These are phyloP conservation scores for Amblyjoppa fuscipennis DNA, from an alignment of 2,888 invertebrate genomes.

Conservation along the genomic window DNA sequence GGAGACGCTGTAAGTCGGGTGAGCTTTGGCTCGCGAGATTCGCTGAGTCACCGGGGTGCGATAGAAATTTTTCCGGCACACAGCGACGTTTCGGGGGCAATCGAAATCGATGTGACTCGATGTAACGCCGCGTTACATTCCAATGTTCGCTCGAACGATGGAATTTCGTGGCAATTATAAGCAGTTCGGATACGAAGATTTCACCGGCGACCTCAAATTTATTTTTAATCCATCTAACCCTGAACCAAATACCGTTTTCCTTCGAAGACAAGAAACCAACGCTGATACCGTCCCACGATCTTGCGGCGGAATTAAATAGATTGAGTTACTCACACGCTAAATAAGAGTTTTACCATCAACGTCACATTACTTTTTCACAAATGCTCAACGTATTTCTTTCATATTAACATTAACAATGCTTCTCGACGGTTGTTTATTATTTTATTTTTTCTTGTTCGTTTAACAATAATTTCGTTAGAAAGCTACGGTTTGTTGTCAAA, in stretches of 20 bases:
- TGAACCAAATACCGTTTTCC: conserved; percentile 47
- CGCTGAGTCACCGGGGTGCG: conserved; percentile 15
- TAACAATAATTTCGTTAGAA: too few species aligned
- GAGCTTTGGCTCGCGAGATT: neutral
- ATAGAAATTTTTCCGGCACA: neutral
- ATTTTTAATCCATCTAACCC: conserved; percentile 41
- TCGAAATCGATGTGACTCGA: neutral
- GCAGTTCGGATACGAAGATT: neutral
- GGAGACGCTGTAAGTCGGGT: neutral
- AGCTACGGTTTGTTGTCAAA: too few species aligned
- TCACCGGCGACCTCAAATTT: conserved; percentile 28
- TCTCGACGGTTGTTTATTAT: too few species aligned
- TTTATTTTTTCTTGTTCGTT: too few species aligned
- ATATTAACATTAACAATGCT: neutral
- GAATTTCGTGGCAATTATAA: neutral
- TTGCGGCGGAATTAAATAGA: neutral
- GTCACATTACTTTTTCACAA: neutral
- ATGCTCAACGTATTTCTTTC: neutral
- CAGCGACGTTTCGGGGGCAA: neutral
- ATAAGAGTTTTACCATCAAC: neutral
- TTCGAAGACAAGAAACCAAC: conserved; percentile 15
- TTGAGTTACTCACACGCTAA: neutral
- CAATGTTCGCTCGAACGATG: neutral
- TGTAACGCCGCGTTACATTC: neutral
- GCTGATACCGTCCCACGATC: conserved; percentile 3